Base-by-base conservation (phyloP, 1,140 invertebrate species). In the Maniola jurtina region DNA sequence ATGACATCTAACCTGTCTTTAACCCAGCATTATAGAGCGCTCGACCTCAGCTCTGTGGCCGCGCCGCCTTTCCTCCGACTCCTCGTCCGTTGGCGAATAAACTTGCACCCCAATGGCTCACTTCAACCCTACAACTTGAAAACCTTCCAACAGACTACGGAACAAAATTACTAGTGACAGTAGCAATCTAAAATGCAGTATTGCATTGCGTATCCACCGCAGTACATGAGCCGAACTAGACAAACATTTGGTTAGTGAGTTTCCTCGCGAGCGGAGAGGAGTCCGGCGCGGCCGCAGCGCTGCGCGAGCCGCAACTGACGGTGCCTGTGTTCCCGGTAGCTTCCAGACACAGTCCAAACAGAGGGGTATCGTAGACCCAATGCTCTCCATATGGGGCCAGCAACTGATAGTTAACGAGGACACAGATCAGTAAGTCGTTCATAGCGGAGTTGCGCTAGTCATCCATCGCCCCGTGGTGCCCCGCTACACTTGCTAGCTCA, bases 341-440 rank as follows among this genome's bases (percentile, higher is more conserved):
- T 97, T 97, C 95, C 96, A 97, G 95, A 97, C 96, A 95, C 95
- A 94, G 92, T 93, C 93, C 93, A 97, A 97, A 95, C 95, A 96
- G 93, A 96, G 96, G 93, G 96, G 96, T 93, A 97, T 97, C 94
- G 96, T 97, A 95, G 96, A 98, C 94, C 97, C 96, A 92, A 97
- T 98, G 96, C 96, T 98, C 92, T 96, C 95, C 92, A 98, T 98
- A 94, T 98, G 97, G 97, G 97, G 96, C 92, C 96, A 98, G 93
- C 97, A 97, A 95, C 95, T 97, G 93, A 97, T 97, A 94, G 96
- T 97, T 92, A 97, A 97, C 94, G 96, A 97, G 94, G 96, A 98
- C 93, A 97, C 96, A 82, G 96, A 96, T 93, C 96, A 97, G 96
- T 98, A 97, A 97, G 96, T 96, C 80, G 81, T 83, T 75, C 73